Conservation (phyloP, 2,797 vertebrate genomes). For the Lepilemur septentrionalis region DNA sequence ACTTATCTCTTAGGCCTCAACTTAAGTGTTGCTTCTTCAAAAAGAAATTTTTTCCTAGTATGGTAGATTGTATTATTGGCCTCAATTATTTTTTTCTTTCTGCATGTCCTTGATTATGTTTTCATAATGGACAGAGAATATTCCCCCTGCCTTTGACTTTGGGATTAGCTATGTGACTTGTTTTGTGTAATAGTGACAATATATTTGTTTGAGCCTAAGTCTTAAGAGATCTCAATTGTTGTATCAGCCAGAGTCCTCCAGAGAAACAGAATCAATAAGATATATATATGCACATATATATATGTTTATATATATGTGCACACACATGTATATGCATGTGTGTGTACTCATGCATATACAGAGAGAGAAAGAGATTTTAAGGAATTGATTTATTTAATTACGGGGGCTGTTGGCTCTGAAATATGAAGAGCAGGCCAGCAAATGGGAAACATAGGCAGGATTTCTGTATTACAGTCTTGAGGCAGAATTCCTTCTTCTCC, state of each 20-base stretch:
- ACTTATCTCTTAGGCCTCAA: not conserved
- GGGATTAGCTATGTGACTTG: not conserved
- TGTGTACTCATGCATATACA: rapidly evolving
- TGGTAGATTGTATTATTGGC: not conserved
- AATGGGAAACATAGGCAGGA: not conserved
- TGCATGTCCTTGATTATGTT: not conserved
- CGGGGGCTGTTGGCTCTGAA: not conserved
- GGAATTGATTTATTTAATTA: not conserved
- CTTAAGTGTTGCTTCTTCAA: not conserved
- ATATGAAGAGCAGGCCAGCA: not conserved
- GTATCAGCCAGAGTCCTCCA: not conserved
- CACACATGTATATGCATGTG: not conserved
- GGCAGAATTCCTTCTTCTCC: not conserved
- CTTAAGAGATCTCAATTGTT: not conserved
- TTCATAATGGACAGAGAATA: not conserved
- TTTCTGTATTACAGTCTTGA: not conserved
- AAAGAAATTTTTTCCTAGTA: not conserved
- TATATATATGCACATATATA: too few species aligned
- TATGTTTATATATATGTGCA: too few species aligned
- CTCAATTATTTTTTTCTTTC: not conserved
- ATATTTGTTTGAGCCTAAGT: not conserved
- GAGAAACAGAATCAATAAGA: not conserved
- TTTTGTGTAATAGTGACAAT: not conserved
- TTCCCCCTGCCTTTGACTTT: not conserved
- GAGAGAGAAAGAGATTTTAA: not conserved